Base-by-base conservation (phyloP, 2,113 vertebrate species). In the Triplophysa rosa region DNA sequence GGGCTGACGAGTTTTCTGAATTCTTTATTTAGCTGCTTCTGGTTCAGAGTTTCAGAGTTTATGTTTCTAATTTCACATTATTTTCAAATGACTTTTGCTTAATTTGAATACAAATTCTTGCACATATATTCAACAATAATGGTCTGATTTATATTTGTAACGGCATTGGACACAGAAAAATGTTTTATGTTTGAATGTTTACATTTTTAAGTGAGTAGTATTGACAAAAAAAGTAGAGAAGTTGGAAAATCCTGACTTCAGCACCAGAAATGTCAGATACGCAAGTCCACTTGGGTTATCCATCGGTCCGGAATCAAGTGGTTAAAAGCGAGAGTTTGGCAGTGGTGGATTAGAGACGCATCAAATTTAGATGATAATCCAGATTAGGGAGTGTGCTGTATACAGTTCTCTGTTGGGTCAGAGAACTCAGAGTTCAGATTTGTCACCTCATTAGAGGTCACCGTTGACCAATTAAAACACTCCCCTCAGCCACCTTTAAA, bases 291-390 rank as follows among this genome's bases (percentile, higher is more conserved):
- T 42, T 19, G 16, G 23, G 40, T 47, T 74, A n/a, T 63, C 69
- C 40, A 65, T 75, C 56, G 73, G 2, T 19, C 64, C 19, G 49
- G 67, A 59, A 47, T 81, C 78, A 85, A 87, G 82, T 80, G 81
- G 65, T 79, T 59, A 71, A 58, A 33, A 47, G 52, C 79, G 19
- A 56, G 68, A 82, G 86, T 63, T 83, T 87, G 80, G 71, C 81
- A 81, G 10, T 72, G 73, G 23, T 29, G 84, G 89, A 91, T 90
- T 90, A 90, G 77, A 85, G 83, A 66, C 82, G 79, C 84, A 84
- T 90, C 87, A 89, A 89, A 90, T 86, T 91, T 89, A 84, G 78
- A 81, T 81, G 86, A 77, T 93, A 90, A 92, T 93, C 90, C 91
- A 92, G 90, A 92, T 91, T 90, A 91, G 83, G 86, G 12, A 62